Percentiles rank a stretch among this genome's conserved stretches.
Conservation (phyloP, 1,140 invertebrate species). For the Paraescarpia echinospica region DNA sequence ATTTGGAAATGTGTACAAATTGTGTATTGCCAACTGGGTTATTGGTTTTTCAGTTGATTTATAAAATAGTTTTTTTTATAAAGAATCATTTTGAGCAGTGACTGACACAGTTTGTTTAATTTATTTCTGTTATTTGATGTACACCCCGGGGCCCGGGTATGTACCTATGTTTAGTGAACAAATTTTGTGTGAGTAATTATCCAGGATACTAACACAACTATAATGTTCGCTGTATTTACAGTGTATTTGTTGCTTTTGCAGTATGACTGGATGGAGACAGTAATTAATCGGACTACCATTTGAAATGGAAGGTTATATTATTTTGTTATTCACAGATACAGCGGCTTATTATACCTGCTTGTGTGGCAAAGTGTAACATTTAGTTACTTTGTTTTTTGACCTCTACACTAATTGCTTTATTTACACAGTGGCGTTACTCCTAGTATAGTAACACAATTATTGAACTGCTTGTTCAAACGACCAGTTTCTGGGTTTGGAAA, state of each 20-base stretch:
- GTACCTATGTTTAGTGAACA: too few species aligned
- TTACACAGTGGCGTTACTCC: neutral
- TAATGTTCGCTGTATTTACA: neutral
- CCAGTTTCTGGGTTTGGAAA: neutral
- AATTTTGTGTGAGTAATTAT: neutral
- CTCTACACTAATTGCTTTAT: neutral
- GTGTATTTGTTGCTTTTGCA: neutral
- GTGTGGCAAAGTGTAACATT: neutral
- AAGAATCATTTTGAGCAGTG: neutral
- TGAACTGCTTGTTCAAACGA: neutral
- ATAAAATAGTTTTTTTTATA: neutral
- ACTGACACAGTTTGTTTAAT: neutral
- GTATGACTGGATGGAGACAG: neutral
- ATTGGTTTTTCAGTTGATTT: neutral
- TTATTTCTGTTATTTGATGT: neutral
- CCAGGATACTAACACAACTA: neutral
- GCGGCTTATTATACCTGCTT: neutral
- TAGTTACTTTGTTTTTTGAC: neutral
- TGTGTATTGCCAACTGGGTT: neutral
- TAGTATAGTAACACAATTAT: neutral
- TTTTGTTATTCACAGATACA: neutral
- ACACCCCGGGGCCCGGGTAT: too few species aligned
- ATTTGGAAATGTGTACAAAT: neutral
- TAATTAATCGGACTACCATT: neutral
- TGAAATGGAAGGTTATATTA: neutral